Evolutionary conservation across 2,797 vertebrate species (phyloP).

Genomic region (Enteromius mattozi): DNA sequence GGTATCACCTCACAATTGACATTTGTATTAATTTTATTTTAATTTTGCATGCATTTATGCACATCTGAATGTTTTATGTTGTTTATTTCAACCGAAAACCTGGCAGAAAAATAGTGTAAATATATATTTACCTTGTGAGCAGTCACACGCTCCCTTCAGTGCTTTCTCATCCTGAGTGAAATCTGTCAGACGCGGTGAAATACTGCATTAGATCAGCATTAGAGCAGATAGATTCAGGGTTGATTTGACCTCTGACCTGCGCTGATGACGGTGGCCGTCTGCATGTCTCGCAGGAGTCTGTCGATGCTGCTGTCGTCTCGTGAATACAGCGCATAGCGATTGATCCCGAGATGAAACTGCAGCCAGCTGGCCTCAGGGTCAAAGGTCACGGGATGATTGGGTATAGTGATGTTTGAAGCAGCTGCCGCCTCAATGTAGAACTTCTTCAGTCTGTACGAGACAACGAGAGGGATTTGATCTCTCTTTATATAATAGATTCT

Average conservation of each 20-base stretch:
- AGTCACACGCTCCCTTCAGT: slow-evolving; percentile 92
- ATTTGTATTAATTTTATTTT: background rate
- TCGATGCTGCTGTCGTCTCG: slow-evolving; percentile 76
- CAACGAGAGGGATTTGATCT: background rate
- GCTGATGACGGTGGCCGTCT: slow-evolving; percentile 73
- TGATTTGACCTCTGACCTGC: slow-evolving; percentile 72
- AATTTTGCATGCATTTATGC: background rate
- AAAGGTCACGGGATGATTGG: slow-evolving; percentile 72
- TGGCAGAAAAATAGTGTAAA: background rate
- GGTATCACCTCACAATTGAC: background rate
- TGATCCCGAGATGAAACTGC: slow-evolving; percentile 92
- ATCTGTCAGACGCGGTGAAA: slow-evolving; percentile 77
- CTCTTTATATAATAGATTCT: no score
- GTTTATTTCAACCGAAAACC: background rate
- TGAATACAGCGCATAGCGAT: slow-evolving; percentile 84
- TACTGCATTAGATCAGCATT: background rate
- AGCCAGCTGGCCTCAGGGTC: slow-evolving; percentile 86
- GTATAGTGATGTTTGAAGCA: slow-evolving; percentile 71
- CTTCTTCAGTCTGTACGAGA: slow-evolving; percentile 73
- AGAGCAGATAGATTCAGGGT: background rate
- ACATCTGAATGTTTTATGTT: background rate
- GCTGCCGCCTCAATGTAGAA: slow-evolving; percentile 71
- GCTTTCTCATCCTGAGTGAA: slow-evolving; percentile 96
- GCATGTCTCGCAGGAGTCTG: slow-evolving; percentile 84
- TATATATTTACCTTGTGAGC: slow-evolving; percentile 72